Evolutionary conservation across 2,113 vertebrate species (phyloP), one percentile per base, ranked within the genome.

Genomic region (Callopanchax toddi): DNA sequence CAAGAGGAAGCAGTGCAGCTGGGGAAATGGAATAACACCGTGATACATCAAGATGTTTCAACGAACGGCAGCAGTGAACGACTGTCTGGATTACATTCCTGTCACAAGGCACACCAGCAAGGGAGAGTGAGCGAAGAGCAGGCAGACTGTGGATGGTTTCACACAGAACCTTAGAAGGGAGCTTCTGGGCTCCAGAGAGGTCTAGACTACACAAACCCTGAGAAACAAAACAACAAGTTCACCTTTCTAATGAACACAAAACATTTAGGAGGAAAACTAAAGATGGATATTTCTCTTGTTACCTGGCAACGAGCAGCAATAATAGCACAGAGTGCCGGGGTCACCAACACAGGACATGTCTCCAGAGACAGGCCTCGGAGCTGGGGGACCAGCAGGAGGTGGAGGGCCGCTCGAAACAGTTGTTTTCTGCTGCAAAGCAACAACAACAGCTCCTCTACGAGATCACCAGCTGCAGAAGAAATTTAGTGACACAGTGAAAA

Each of bases 381-480:
- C 44, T 95, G 94, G 0, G 94, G 94, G 43, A 94, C 84, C 66
- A 96, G 84, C n/a, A 96, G 85, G 20, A 96, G 91, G 52, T 95
- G 94, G 1, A 96, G 93, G 0, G 90, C 91, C 0, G 93, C 91
- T 0, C 93, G 86, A 0, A 91, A 92, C 79, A 96, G 53, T 55
- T 93, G 82, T 61, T 84, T 89, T 32, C 83, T 90, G 17, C 63
- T 56, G 0, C 86, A 90, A 67, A 95, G 77, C 20, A 95, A 21
- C 60, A 1, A 20, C 5, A 88, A 85, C 66, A 95, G 90, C 42
- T 95, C 92, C 83, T 94, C 91, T 1, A 95, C 84, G 63, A 94
- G 70, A 0, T 88, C 83, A 3, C 82, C 65, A 0, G 91, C 91
- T 93, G 42, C 12, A 69, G 10, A 32, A 32, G 39, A 22, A 32